Base-by-base conservation (phyloP, 2,888 invertebrate genomes). In the Odontocerum albicorne region DNA sequence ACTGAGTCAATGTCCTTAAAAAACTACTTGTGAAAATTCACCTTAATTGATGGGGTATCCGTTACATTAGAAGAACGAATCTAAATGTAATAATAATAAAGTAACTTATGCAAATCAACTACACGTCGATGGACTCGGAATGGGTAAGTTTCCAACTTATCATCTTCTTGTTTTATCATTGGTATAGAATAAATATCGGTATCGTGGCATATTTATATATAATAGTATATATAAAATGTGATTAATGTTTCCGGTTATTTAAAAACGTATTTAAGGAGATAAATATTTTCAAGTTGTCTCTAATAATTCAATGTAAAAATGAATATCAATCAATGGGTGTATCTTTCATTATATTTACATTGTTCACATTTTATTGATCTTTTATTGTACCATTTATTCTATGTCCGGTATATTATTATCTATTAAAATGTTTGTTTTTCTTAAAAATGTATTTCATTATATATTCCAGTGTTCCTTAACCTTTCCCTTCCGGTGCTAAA, bases 351-450 rank as follows among this genome's bases (percentile, higher is more conserved):
- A 33, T 44, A 16, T 39, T 32, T 20, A 12, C 15, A 15, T 49
- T 47, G 44, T 55, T 55, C 54, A 33, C 43, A 49, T 40, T 53
- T 49, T 50, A 57, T 49, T 47, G 16, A 51, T 27, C 43, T 46
- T 46, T 46, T 49, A 57, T 50, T 57, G 50, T 54, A 54, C 45
- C 36, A 57, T 54, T 50, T 45, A 53, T 39, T 54, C 35, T 46
- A 52, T 59, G 59, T 59, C 59, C 53, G 59, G 49, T 59, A 52
- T 59, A 59, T 53, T 59, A 59, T 53, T 47, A 58, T 55, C 49
- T 54, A 60, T 60, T 60, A 57, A 60, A 56, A 57, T 60, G 59
- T 60, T 60, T 60, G 59, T 60, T 60, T 60, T 60, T 50, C 53
- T 60, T 47, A 53, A 55, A 33, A 36, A 4, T 20, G 3, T n/a